These are phyloP conservation scores for Sylvilagus bachmani DNA, from an alignment of 2,113 vertebrate species.

Conservation along the genomic window DNA sequence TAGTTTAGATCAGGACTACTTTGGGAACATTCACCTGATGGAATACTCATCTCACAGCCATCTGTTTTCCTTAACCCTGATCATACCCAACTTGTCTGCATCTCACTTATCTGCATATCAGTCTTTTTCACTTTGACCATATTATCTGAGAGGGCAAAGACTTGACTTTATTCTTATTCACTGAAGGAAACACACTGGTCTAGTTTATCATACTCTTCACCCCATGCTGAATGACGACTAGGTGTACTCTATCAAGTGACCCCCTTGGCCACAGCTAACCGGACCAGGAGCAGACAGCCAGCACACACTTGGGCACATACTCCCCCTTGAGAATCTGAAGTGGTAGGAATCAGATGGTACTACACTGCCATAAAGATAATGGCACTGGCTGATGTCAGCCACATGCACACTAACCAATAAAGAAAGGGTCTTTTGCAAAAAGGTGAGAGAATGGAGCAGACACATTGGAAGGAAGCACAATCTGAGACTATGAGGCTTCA, in stretches of 20 bases:
- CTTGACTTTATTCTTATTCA: constrained; percentile 22
- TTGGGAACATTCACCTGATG: constrained; percentile 16
- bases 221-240: neutral
- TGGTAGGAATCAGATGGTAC: neutral
- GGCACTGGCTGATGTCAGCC: neutral
- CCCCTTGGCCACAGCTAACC: neutral
- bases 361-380: neutral
- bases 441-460: neutral
- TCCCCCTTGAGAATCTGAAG: neutral
- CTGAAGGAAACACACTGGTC: neutral
- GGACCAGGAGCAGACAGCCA: neutral
- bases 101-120: neutral
- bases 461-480: neutral
- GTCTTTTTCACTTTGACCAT: neutral
- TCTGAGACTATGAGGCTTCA: neutral
- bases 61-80: neutral
- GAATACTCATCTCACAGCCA: neutral
- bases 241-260: neutral
- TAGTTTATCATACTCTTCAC: neutral
- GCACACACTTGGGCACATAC: neutral
- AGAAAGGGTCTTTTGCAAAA: neutral
- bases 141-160: neutral
- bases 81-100: neutral
- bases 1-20: neutral
- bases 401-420: neutral